Conservation (phyloP, 2,797 vertebrate genomes). For the Chelidonichthys spinosus region DNA sequence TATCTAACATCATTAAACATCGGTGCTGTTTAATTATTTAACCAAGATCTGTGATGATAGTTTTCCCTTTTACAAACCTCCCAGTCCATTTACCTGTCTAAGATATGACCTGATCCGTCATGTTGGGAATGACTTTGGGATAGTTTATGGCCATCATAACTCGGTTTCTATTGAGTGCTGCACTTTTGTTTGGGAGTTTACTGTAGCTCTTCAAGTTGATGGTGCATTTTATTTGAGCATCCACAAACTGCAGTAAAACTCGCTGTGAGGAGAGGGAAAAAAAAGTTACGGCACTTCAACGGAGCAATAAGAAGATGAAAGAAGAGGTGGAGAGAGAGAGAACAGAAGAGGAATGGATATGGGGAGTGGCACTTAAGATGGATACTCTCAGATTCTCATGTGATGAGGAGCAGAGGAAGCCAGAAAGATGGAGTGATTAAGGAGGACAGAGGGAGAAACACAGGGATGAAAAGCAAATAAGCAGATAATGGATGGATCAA, state of each 20-base stretch:
- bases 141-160: constrained; percentile 22
- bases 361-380: constrained; percentile 31
- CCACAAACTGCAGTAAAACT: constrained; percentile 56
- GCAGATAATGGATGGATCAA: constrained; percentile 34
- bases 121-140: neutral
- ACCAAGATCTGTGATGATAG: neutral
- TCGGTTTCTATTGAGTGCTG: constrained; percentile 16
- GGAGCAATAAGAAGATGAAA: constrained; percentile 34
- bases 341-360: constrained; percentile 5
- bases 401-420: constrained; percentile 21
- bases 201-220: constrained; percentile 46
- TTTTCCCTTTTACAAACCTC: constrained; percentile 6
- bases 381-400: constrained; percentile 30
- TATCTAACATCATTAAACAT: neutral
- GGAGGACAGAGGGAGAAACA: constrained; percentile 16
- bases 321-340: constrained; percentile 24
- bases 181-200: constrained; percentile 47
- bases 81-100: neutral
- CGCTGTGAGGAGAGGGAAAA: constrained; percentile 35
- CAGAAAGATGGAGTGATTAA: constrained; percentile 38
- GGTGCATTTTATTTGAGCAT: constrained; percentile 53
- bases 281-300: constrained; percentile 39
- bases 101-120: constrained; percentile 15
- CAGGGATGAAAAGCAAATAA: constrained; percentile 33
- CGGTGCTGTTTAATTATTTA: constrained; percentile 5